Percentiles rank a stretch among this genome's conserved stretches.
Evolutionary conservation across 1,140 invertebrate genomes (phyloP).

Genomic region (Leptestheria dahalacensis): DNA sequence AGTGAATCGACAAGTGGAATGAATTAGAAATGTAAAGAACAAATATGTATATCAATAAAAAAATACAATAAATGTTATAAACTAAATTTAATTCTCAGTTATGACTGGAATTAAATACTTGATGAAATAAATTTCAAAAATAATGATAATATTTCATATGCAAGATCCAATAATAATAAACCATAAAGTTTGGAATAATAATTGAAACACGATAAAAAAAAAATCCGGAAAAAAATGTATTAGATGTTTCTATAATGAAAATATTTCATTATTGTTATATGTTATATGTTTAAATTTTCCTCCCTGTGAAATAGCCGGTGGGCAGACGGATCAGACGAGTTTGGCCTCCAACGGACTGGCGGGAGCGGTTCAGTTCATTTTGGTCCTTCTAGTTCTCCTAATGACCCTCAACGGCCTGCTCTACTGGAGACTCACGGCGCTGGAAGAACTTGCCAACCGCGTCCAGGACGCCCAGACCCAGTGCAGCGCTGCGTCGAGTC

Average conservation of each 20-base stretch:
- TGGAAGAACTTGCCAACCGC: conserved; percentile 34
- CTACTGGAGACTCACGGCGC: conserved; percentile 57
- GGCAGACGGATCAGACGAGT: not conserved
- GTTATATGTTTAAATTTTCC: not conserved
- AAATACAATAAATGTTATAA: too few species aligned
- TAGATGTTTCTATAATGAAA: conserved; percentile 23
- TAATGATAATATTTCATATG: too few species aligned
- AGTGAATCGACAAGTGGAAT: too few species aligned
- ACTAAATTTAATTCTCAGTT: too few species aligned
- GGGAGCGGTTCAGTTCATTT: conserved; percentile 27
- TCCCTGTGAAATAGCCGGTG: not conserved
- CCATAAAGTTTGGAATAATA: too few species aligned
- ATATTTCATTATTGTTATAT: not conserved
- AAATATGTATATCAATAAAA: too few species aligned
- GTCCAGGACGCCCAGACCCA: conserved; percentile 18
- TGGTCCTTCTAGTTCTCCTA: conserved; percentile 37
- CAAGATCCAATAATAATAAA: too few species aligned
- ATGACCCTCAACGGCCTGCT: conserved; percentile 58
- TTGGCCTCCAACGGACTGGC: not conserved
- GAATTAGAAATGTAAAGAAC: too few species aligned
- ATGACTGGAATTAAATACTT: too few species aligned
- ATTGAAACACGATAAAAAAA: too few species aligned
- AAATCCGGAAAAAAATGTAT: not conserved
- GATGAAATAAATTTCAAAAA: too few species aligned
- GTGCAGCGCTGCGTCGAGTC: conserved; percentile 22